Percentiles rank a stretch among this genome's conserved stretches.
Conservation (phyloP, 2,113 vertebrate genomes). For the Rhadina sibilatrix region DNA sequence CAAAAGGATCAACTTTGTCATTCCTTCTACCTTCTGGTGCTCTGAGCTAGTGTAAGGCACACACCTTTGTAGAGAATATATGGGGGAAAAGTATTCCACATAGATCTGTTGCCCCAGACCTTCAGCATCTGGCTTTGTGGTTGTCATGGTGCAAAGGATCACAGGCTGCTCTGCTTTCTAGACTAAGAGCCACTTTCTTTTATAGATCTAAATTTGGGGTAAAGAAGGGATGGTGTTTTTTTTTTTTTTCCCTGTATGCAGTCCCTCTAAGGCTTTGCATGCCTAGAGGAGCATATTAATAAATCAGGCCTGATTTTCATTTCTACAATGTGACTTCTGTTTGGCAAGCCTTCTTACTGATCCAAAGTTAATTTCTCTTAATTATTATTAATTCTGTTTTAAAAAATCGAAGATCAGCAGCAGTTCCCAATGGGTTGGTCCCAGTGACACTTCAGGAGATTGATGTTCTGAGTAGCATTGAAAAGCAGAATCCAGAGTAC, state of each 20-base stretch:
- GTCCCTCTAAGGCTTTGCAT: background rate
- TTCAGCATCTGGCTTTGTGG: background rate
- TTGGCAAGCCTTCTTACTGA: background rate
- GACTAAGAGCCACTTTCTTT: background rate
- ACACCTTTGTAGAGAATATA: background rate
- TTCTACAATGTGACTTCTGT: background rate
- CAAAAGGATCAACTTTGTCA: background rate
- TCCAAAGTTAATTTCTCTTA: background rate
- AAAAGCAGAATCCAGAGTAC: background rate
- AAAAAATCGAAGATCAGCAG: background rate
- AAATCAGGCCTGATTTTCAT: background rate
- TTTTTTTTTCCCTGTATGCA: background rate
- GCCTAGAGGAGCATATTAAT: background rate
- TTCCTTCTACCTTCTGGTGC: background rate
- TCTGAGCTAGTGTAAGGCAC: background rate
- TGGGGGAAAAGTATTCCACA: background rate
- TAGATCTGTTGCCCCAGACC: background rate
- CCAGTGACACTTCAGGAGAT: background rate
- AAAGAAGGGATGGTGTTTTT: background rate
- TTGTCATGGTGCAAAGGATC: background rate
- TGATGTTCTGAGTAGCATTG: background rate
- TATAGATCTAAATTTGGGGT: background rate
- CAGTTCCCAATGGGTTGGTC: background rate
- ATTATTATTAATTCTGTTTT: background rate
- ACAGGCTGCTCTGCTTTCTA: background rate